Percentiles rank a stretch among this genome's conserved stretches.
phyloP scores from a whole-genome alignment of 2,797 vertebrate species.

The Sebastes nivosus region DNA sequence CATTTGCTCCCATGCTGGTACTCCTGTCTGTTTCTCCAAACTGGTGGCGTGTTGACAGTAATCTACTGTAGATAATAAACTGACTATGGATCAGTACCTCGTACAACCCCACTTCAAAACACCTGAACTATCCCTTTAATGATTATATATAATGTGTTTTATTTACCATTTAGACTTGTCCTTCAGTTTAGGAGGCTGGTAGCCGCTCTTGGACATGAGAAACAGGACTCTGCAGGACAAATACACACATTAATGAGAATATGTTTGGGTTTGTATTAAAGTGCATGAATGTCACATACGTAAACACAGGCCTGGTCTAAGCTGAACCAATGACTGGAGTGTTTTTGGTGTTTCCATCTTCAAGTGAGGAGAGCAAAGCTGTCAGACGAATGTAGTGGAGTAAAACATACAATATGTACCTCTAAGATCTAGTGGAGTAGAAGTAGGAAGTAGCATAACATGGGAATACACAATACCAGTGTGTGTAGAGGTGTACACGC shows the following conservation, averaged over 20 bases:
- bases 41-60: fast-evolving
- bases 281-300: not conserved
- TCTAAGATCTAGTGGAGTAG: not conserved
- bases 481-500: not conserved
- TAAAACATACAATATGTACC: not conserved
- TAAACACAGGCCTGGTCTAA: not conserved
- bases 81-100: too few species aligned
- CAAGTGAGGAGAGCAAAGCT: not conserved
- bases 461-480: not conserved
- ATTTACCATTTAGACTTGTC: constrained; percentile 90
- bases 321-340: not conserved
- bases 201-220: constrained; percentile 94
- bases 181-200: constrained; percentile 92
- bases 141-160: not conserved
- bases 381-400: not conserved
- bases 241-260: not conserved
- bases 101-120: too few species aligned
- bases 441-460: not conserved
- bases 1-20: too few species aligned
- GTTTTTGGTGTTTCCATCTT: not conserved
- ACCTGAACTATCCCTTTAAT: not conserved
- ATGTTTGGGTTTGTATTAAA: not conserved
- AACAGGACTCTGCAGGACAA: constrained; percentile 85
- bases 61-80: fast-evolving
- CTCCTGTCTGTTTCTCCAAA: too few species aligned